phyloP scores from a whole-genome alignment of 2,888 invertebrate genomes.

The Nymphalis polychloros region DNA sequence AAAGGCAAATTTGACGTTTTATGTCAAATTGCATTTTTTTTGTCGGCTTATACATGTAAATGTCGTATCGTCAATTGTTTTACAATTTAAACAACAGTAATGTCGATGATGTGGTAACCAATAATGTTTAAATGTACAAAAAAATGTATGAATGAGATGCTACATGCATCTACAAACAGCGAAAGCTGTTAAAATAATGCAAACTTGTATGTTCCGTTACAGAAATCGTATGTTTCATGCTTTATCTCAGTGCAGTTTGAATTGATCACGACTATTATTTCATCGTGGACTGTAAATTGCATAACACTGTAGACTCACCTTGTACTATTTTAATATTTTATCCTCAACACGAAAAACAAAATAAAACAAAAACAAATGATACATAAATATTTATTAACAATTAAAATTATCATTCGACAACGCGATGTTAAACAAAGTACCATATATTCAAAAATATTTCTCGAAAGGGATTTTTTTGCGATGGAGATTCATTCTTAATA shows the following conservation, averaged over 20 bases:
- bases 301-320: slow-evolving; percentile 77
- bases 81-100: not conserved
- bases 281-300: slow-evolving; percentile 73
- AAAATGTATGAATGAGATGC: slow-evolving; percentile 52
- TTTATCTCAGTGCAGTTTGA: slow-evolving; percentile 27
- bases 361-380: slow-evolving; percentile 70
- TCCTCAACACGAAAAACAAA: slow-evolving; percentile 49
- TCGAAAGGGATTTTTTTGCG: slow-evolving; percentile 40
- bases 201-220: slow-evolving; percentile 14
- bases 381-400: slow-evolving; percentile 81
- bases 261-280: slow-evolving; percentile 8
- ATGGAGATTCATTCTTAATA: slow-evolving; percentile 66
- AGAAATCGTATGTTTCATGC: slow-evolving; percentile 24
- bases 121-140: slow-evolving; percentile 44
- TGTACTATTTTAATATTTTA: slow-evolving; percentile 26
- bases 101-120: slow-evolving; percentile 13
- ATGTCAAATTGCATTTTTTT: not conserved
- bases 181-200: slow-evolving; percentile 55
- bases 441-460: slow-evolving; percentile 48
- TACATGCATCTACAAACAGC: slow-evolving; percentile 68
- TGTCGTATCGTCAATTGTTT: not conserved
- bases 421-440: slow-evolving; percentile 57
- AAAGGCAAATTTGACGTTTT: not conserved
- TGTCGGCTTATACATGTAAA: no score
- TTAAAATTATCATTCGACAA: slow-evolving; percentile 66